Base-by-base conservation (phyloP, 2,888 invertebrate genomes). In the Plebejus anna region DNA sequence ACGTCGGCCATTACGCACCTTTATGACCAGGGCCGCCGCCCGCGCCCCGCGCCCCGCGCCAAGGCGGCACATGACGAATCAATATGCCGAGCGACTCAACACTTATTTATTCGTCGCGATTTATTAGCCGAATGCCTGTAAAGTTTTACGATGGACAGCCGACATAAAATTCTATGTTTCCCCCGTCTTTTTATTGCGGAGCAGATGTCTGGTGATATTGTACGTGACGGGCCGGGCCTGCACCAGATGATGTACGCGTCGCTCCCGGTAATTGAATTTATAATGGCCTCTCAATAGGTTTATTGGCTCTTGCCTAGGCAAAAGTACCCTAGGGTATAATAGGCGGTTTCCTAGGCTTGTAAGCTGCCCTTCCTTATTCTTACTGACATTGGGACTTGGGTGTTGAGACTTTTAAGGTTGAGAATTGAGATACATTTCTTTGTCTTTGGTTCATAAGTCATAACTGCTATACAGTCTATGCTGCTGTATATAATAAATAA, bases 1-100 rank as follows among this genome's bases (percentile, higher is more conserved):
- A 93, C 92, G 90, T 93, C 95, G 94, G 94, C 95, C 95, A 96
- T 96, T 96, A 96, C 96, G 96, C 96, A 96, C 96, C 95, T 96
- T 96, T 96, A 96, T 96, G 95, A 95, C 94, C 91, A 89, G 84
- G 86, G 85, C 86, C 86, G 84, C 84, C 83, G 83, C 84, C 83
- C 84, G 70, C 81, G 76, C 79, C 82, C 78, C 82, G 78, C 80
- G 38, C 76, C 78, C 81, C 87, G 87, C 89, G 88, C 89, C 86
- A 91, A 91, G 91, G 91, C 92, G 91, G 91, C 92, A 91, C 91
- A 92, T 94, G 93, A 93, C 94, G 92, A 94, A 94, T 94, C 94
- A 94, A 94, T 94, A 94, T 94, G 94, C 93, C 91, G 90, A 93
- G 92, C 91, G 90, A 92, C 93, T 94, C 93, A 91, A 93, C 93